These are phyloP conservation scores for Casuarius casuarius DNA, from an alignment of 2,113 vertebrate genomes.

Conservation along the genomic window DNA sequence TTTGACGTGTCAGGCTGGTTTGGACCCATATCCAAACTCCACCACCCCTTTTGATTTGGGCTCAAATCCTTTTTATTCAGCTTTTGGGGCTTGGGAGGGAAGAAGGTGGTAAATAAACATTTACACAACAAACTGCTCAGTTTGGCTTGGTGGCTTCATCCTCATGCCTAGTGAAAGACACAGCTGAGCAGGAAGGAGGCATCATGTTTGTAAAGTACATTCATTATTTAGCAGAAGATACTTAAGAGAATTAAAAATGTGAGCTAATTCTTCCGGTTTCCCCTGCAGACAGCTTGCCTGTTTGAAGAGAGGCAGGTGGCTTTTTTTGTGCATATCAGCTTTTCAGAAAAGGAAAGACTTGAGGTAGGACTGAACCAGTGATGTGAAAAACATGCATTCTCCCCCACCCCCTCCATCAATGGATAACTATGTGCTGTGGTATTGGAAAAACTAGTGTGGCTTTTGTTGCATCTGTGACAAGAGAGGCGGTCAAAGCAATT, in stretches of 20 bases:
- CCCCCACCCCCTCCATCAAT: neutral
- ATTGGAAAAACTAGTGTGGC: neutral
- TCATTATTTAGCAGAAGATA: neutral
- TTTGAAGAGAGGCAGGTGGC: neutral
- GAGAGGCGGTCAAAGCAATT: neutral
- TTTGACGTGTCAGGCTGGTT: neutral
- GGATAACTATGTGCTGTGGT: neutral
- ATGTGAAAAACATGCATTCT: neutral
- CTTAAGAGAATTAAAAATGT: neutral
- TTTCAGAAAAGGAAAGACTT: neutral
- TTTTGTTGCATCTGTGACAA: neutral
- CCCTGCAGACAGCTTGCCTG: neutral
- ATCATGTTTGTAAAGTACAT: neutral
- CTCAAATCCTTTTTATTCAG: neutral
- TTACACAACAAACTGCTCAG: rapidly evolving
- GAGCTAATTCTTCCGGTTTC: neutral
- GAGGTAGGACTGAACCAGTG: neutral
- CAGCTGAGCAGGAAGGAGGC: neutral
- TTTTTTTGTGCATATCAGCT: neutral
- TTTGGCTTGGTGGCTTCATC: neutral
- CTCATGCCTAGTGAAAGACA: neutral
- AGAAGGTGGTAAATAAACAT: neutral
- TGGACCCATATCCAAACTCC: neutral
- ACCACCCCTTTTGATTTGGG: neutral
- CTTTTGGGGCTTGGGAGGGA: rapidly evolving